Evolutionary conservation across 2,888 invertebrate genomes (phyloP), one percentile per base, ranked within the genome.

Genomic region (Mimachlamys varia): DNA sequence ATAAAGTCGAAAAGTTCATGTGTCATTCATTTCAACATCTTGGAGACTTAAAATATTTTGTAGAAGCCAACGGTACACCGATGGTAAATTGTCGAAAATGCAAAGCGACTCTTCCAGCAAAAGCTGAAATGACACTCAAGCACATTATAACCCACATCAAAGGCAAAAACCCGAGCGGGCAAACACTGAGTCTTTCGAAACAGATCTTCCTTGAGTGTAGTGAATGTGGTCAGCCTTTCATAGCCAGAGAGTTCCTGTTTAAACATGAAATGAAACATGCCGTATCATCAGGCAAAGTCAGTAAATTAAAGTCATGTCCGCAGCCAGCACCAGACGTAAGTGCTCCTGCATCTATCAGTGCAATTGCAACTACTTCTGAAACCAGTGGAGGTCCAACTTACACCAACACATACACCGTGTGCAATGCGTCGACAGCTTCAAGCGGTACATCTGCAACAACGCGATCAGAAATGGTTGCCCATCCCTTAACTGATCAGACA

Each of bases 171-270:
- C 76, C 76, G 27, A 7, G 12, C 12, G 76, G 76, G 33, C 76
- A 76, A 3, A 7, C 76, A 33, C 33, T 76, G 7, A 76, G 76
- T 27, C 76, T 76, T 1, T 27, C 27, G 76, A 76, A 27, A 27
- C 76, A 76, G 33, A 12, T 76, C 4, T 76, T 76, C 33, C 76
- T 76, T 27, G 92, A 92, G 27, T 92, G 92, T n/a, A 58, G 27
- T 44, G 58, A 58, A 38, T 92, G 92, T 89, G 92, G 92, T 38
- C 87, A 88, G 49, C 92, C 92, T 53, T 92, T 91, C 88, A 37
- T 91, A 22, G n/a, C 44, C 15, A 62, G 12, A 49, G 90, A 89
- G 37, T 44, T n/a, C 13, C 55, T 87, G 22, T 37, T 27, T n/a
- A 44, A 7, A 27, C 89, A 89, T 58, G 88, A 89, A 87, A 88